Percentiles rank a stretch among this genome's conserved stretches.
These are phyloP conservation scores for Enteromius paludinosus DNA, from an alignment of 2,797 vertebrate species.

Conservation along the genomic window DNA sequence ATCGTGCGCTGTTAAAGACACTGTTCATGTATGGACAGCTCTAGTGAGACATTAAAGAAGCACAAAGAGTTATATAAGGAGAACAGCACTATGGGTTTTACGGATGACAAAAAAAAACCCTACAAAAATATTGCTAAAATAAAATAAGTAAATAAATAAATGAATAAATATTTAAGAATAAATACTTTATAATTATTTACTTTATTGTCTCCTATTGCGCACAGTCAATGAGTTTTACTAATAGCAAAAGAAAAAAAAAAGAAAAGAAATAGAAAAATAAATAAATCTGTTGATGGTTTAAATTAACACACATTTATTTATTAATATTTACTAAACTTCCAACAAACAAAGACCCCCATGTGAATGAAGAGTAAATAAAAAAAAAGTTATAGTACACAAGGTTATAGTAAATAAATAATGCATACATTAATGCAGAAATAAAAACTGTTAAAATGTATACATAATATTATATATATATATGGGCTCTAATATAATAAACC, in stretches of 20 bases:
- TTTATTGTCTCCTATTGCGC: background rate
- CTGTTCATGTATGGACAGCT: slow-evolving; percentile 14
- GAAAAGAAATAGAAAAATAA: background rate
- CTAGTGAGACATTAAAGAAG: background rate
- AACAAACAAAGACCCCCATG: no score
- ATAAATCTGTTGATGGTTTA: no score
- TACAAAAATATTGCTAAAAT: background rate
- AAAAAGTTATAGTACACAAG: no score
- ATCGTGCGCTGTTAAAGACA: background rate
- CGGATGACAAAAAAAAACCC: background rate
- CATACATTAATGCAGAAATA: background rate
- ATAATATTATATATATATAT: background rate
- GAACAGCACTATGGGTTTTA: background rate
- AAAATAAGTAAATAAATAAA: background rate
- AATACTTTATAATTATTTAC: background rate
- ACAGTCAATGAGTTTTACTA: background rate
- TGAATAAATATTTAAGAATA: background rate
- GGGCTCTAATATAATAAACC: no score
- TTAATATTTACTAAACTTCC: no score
- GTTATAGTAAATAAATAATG: background rate
- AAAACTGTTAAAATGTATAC: no score
- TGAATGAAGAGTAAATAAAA: background rate
- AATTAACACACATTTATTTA: no score
- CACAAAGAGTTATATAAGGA: background rate
- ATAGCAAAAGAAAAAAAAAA: background rate